phyloP scores from a whole-genome alignment of 2,888 invertebrate genomes.

The Siphlonurus alternatus region DNA sequence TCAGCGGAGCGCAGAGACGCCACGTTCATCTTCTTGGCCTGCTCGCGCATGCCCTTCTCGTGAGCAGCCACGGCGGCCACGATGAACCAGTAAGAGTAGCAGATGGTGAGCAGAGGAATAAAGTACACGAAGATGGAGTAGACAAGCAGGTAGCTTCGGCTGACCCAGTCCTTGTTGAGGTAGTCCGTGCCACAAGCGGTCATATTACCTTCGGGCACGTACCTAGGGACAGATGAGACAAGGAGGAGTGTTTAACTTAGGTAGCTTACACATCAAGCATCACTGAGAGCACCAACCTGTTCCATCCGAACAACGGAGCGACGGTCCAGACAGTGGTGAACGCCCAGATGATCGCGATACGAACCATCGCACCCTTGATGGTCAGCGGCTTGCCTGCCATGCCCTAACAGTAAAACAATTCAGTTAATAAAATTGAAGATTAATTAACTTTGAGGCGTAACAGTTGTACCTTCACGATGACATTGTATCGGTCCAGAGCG shows the following conservation, averaged over 20 bases:
- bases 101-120: constrained; percentile 56
- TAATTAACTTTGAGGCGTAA: background rate
- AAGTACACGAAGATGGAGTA: constrained; percentile 66
- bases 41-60: constrained; percentile 38
- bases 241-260: background rate
- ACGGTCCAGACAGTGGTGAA: constrained; percentile 65
- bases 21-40: constrained; percentile 47
- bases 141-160: constrained; percentile 60
- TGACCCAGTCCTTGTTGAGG: constrained; percentile 53
- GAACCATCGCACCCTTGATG: constrained; percentile 57
- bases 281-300: constrained; percentile 32
- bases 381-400: constrained; percentile 75
- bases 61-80: constrained; percentile 51
- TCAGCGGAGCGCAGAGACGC: constrained; percentile 36
- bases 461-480: constrained; percentile 37
- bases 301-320: constrained; percentile 77
- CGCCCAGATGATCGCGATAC: constrained; percentile 62
- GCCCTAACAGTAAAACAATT: constrained; percentile 29
- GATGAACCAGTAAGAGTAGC: constrained; percentile 79
- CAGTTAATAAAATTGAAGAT: background rate
- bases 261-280: background rate
- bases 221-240: constrained; percentile 33
- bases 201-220: constrained; percentile 88
- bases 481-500: constrained; percentile 45
- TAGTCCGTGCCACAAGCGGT: constrained; percentile 87